phyloP scores from a whole-genome alignment of 2,797 vertebrate genomes.

The Aeoliscus strigatus region DNA sequence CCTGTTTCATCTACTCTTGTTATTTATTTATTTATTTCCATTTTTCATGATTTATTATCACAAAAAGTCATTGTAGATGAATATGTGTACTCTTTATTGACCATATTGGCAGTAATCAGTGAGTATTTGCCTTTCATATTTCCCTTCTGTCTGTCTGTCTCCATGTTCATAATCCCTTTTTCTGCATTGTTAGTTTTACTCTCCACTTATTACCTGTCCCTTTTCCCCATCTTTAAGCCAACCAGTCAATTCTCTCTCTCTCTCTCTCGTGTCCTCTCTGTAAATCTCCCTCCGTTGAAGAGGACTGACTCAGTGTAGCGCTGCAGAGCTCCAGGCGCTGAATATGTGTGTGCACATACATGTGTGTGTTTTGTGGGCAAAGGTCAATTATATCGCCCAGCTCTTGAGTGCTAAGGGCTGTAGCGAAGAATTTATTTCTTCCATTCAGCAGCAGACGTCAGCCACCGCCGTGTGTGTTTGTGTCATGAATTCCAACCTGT shows the following conservation, averaged over 20 bases:
- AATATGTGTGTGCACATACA: background rate
- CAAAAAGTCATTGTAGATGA: no score
- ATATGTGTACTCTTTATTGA: no score
- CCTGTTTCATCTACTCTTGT: no score
- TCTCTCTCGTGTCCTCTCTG: conserved; percentile 22
- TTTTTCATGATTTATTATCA: no score
- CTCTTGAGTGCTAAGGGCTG: conserved; percentile 26
- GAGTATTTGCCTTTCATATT: no score
- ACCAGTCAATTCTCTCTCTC: conserved; percentile 1
- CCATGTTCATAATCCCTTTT: no score
- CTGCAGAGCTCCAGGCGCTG: conserved; percentile 21
- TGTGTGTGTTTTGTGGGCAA: conserved; percentile 22
- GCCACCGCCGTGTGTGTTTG: conserved; percentile 2
- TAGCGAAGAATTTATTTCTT: conserved; percentile 32
- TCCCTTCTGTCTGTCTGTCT: no score
- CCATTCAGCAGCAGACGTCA: conserved; percentile 35
- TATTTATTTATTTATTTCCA: no score
- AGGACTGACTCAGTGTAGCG: conserved; percentile 39
- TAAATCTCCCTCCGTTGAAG: conserved; percentile 26
- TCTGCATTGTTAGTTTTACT: no score
- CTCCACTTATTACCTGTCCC: background rate
- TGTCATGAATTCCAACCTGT: no score
- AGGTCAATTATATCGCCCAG: conserved; percentile 45
- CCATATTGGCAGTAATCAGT: no score
- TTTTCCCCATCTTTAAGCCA: background rate